A percentile compares a stretch with the other conserved stretches of the same genome.
These are phyloP conservation scores for Mirza zaza DNA, from an alignment of 2,113 vertebrate species.

Conservation along the genomic window DNA sequence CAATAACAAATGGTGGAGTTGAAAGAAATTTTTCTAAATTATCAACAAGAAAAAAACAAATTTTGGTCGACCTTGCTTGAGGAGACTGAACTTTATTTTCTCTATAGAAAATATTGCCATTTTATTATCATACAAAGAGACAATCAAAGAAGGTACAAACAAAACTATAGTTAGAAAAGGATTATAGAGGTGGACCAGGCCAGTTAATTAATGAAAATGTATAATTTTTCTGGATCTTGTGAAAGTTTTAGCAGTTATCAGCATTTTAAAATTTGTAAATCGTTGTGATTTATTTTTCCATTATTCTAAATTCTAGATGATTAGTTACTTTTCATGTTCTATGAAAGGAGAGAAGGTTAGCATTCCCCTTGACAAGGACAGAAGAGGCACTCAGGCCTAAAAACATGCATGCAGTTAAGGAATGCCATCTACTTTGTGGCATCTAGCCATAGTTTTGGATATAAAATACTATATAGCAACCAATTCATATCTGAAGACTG, in stretches of 20 bases:
- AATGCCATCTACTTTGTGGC: too few species aligned
- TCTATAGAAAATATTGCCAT: not conserved
- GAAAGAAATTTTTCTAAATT: not conserved
- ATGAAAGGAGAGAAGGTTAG: too few species aligned
- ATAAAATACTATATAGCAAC: slow-evolving; percentile 15
- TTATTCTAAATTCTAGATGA: not conserved
- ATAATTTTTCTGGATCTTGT: not conserved
- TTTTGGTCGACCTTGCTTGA: not conserved
- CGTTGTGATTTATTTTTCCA: not conserved
- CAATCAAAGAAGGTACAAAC: not conserved
- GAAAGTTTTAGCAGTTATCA: not conserved
- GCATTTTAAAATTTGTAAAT: not conserved
- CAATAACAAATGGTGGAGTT: not conserved
- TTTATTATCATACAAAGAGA: not conserved
- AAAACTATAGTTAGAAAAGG: not conserved
- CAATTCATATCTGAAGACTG: not conserved
- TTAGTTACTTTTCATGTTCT: too few species aligned
- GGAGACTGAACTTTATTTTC: slow-evolving; percentile 20
- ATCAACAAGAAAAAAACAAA: not conserved
- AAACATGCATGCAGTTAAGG: too few species aligned
- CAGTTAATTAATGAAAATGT: not conserved
- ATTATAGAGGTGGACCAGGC: not conserved
- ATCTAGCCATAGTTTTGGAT: too few species aligned
- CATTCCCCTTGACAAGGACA: too few species aligned
- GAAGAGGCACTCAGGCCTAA: too few species aligned